Evolutionary conservation across 2,113 vertebrate genomes (phyloP), one percentile per base, ranked within the genome.

Genomic region (Phodopus roborovskii): DNA sequence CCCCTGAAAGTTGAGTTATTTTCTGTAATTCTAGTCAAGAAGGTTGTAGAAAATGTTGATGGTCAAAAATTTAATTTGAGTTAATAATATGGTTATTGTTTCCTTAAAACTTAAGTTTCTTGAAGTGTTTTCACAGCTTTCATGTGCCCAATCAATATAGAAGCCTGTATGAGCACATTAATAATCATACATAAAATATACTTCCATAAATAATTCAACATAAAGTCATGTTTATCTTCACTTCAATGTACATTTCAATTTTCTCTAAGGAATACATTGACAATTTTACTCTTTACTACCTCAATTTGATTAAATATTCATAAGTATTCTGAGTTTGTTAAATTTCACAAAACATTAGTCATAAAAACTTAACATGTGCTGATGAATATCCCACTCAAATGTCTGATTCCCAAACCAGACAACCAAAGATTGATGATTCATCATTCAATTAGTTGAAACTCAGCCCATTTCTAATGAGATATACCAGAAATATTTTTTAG

Each of bases 331-430:
- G 83, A 93, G 73, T 28, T 78, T 91, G 60, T 53, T 84, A 86
- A 95, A 50, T 77, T 86, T 39, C 26, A 96, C 53, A 96, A 97
- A 96, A 17, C 71, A 36, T 53, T 83, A 93, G 68, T 93, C 48
- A 94, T 87, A 93, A 93, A 96, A 96, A 91, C 45, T 91, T 91
- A 95, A 96, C 58, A 64, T 56, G 30, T 86, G 86, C 62, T 95
- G 50, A 95, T 78, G 64, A 90, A 68, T 90, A 88, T 2, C 1
- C 73, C 62, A 85, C 78, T 93, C 28, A 79, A 91, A 79, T 3
- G 10, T 94, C 42, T 89, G 42, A 26, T 68, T 90, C n/a, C 5
- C 78, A 70, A 96, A 93, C 64, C 13, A 79, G 56, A 91, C 86
- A 28, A 93, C 28, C 20, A 42, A 81, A 89, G 10, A 0, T 82